Evolutionary conservation across 2,888 invertebrate genomes (phyloP), one percentile per base, ranked within the genome.

Genomic region (Eupithecia subumbrata): DNA sequence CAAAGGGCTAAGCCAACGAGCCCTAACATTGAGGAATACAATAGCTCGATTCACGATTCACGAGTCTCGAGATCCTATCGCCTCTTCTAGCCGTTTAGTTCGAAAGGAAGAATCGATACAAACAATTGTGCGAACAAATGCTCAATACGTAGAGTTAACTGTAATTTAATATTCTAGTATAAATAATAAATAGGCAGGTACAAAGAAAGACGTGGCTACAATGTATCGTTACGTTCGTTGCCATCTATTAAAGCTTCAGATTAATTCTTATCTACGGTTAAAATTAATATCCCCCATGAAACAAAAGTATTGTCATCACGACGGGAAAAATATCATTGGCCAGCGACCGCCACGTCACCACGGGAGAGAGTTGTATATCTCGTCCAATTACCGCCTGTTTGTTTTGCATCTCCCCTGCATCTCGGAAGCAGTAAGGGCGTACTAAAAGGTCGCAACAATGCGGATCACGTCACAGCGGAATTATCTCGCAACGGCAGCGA

Each of bases 381-480:
- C 78, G 81, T 87, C 84, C 85, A 89, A 88, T 90, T 90, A 89
- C 84, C 83, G 84, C 85, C 85, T 86, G 88, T 91, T 91, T 90
- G 88, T 89, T 92, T 91, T 90, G 89, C 89, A 91, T 92, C 90
- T 90, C 88, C 88, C 85, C 83, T 88, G 88, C 89, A 88, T 87
- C 87, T 87, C 84, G 84, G 83, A 83, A 85, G 82, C 84, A 84
- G 83, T 84, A 84, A 87, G 85, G 85, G 84, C 84, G 88, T 87
- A 90, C 90, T 91, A 90, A 91, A 91, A 91, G 87, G 86, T 88
- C 86, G 87, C 88, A 90, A 90, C 90, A 91, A 93, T 93, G 92
- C 93, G 90, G 92, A 92, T 93, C 93, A 92, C 93, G 93, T 93
- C 92, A 93, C 89, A 83, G 81, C 86, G 87, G 92, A 91, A 92